These are phyloP conservation scores for Proisotoma minuta DNA, from an alignment of 2,888 invertebrate genomes.

Conservation along the genomic window DNA sequence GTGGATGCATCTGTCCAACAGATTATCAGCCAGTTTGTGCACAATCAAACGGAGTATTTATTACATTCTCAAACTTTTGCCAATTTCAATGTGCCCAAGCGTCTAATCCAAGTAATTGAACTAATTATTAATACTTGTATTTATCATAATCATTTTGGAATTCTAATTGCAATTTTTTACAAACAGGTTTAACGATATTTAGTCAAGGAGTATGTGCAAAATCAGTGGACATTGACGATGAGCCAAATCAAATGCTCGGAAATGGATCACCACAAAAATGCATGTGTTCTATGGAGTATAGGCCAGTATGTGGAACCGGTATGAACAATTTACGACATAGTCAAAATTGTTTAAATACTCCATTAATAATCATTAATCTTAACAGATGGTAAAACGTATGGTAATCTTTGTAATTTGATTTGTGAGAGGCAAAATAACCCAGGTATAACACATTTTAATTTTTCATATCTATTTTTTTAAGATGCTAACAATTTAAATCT, in stretches of 20 bases:
- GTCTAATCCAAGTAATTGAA: neutral
- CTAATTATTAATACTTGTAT: neutral
- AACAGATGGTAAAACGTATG: slow-evolving; percentile 9
- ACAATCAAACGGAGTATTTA: neutral
- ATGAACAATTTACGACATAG: neutral
- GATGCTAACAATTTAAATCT: neutral
- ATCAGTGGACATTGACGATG: neutral
- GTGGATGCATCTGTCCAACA: neutral
- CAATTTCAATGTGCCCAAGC: neutral
- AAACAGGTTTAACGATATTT: neutral
- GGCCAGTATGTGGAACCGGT: slow-evolving; percentile 4
- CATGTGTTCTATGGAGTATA: neutral
- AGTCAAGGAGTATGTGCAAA: slow-evolving; percentile 3
- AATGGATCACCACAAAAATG: neutral
- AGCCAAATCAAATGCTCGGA: neutral
- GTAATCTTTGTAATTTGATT: neutral
- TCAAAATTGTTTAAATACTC: neutral
- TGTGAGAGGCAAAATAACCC: neutral
- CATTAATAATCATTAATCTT: neutral
- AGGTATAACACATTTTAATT: neutral
- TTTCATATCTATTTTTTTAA: neutral
- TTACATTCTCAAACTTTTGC: neutral
- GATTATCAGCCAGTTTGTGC: neutral
- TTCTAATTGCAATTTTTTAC: too few species aligned
- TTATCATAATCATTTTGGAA: neutral